phyloP scores from a whole-genome alignment of 2,797 vertebrate genomes.

The Lithobates pipiens region DNA sequence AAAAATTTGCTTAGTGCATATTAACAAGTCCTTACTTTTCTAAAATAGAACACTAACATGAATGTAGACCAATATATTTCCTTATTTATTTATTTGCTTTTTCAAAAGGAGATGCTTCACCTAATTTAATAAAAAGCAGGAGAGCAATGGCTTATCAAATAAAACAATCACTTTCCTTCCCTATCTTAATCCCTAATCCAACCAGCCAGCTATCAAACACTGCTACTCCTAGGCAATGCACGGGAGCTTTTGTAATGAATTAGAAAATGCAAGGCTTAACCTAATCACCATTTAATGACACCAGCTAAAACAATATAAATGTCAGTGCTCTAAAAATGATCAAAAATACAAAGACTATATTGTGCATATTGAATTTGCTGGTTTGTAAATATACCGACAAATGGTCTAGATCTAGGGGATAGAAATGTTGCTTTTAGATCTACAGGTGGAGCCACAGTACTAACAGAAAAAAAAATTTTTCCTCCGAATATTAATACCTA shows the following conservation, averaged over 20 bases:
- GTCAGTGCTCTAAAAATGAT: neutral
- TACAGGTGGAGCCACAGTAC: neutral
- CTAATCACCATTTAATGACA: conserved; percentile 35
- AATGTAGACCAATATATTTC: no score
- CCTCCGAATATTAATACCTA: no score
- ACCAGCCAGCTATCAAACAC: neutral
- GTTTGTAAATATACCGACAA: neutral
- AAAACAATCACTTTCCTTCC: conserved; percentile 22
- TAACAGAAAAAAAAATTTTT: neutral
- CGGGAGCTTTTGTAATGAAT: neutral
- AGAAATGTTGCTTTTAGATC: neutral
- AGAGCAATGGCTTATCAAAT: neutral
- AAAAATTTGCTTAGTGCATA: no score
- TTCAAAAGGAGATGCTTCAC: no score
- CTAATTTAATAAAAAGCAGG: no score
- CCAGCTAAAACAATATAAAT: conserved; percentile 28
- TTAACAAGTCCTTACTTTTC: no score
- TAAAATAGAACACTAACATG: no score
- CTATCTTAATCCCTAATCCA: neutral
- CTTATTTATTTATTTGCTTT: no score
- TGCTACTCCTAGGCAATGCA: conserved; percentile 4
- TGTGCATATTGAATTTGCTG: no score
- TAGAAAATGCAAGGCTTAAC: conserved; percentile 29
- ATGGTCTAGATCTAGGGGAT: neutral
- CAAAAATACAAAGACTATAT: no score